A percentile compares a stretch with the other conserved stretches of the same genome.
Evolutionary conservation across 2,113 vertebrate species (phyloP).

Genomic region (Coregonus clupeaformis): DNA sequence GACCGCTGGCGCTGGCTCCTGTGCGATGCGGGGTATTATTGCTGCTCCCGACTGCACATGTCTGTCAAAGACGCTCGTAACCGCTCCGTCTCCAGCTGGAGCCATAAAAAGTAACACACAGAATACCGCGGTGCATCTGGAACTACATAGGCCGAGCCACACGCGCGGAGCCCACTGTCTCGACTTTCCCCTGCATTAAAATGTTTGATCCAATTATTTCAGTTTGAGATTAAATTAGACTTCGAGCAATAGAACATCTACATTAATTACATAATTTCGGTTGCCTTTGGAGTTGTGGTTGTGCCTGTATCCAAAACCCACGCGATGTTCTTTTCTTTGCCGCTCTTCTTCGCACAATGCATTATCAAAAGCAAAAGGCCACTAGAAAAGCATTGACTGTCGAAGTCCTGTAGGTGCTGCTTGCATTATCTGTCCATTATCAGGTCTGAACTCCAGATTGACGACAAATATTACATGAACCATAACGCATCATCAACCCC

Average conservation of each 20-base stretch:
- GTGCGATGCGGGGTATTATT: slow-evolving; percentile 57
- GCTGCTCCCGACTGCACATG: slow-evolving; percentile 55
- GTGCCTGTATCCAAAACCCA: slow-evolving; percentile 24
- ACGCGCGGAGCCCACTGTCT: slow-evolving; percentile 44
- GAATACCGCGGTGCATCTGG: slow-evolving; percentile 17
- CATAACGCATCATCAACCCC: slow-evolving; percentile 34
- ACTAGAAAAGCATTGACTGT: slow-evolving; percentile 31
- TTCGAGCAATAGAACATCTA: slow-evolving; percentile 28
- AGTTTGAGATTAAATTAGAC: slow-evolving; percentile 33
- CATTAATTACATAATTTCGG: slow-evolving; percentile 26
- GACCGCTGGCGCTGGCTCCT: slow-evolving; percentile 46
- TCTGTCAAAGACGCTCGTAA: slow-evolving; percentile 43
- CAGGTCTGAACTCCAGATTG: slow-evolving; percentile 25
- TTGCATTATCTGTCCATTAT: slow-evolving; percentile 60
- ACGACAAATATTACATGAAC: slow-evolving; percentile 34
- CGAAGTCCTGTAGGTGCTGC: slow-evolving; percentile 47
- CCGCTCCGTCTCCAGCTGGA: slow-evolving; percentile 56
- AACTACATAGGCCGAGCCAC: slow-evolving; percentile 51
- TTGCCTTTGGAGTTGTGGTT: slow-evolving; percentile 22
- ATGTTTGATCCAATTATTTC: slow-evolving; percentile 43
- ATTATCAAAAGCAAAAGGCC: slow-evolving; percentile 24
- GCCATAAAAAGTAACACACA: slow-evolving; percentile 61
- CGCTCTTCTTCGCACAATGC: slow-evolving; percentile 15
- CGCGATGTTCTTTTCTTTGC: slow-evolving; percentile 37
- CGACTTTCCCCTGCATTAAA: slow-evolving; percentile 56